These are phyloP conservation scores for Ceratitis capitata DNA, from an alignment of 1,140 invertebrate species.

Conservation along the genomic window DNA sequence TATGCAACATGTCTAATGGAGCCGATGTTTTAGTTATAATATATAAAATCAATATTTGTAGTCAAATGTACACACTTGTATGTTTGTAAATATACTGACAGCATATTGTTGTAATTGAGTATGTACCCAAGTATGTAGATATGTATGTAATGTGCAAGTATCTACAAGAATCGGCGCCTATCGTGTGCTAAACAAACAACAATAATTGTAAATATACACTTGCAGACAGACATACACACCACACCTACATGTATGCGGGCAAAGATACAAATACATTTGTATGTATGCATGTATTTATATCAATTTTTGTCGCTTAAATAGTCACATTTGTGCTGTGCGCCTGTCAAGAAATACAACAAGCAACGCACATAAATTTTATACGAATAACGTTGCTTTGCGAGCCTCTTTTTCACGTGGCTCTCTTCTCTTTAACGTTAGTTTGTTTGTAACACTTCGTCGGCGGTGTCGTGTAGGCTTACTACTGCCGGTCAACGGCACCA, in stretches of 20 bases:
- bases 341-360: conserved; percentile 9
- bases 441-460: background rate
- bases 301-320: background rate
- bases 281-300: background rate
- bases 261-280: background rate
- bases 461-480: background rate
- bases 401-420: background rate
- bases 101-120: background rate
- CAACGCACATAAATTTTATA: background rate
- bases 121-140: too few species aligned
- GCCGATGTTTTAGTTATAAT: background rate
- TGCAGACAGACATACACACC: too few species aligned
- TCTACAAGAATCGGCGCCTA: background rate
- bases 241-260: too few species aligned
- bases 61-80: background rate
- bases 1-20: too few species aligned
- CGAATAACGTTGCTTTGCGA: background rate
- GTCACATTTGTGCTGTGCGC: conserved; percentile 31
- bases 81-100: background rate
- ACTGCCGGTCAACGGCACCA: conserved; percentile 19
- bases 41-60: background rate
- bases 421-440: background rate
- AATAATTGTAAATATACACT: too few species aligned
- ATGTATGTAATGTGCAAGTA: too few species aligned
- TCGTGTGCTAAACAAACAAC: background rate